These are phyloP conservation scores for Drymonia ruficornis DNA, from an alignment of 2,888 invertebrate species.

Conservation along the genomic window DNA sequence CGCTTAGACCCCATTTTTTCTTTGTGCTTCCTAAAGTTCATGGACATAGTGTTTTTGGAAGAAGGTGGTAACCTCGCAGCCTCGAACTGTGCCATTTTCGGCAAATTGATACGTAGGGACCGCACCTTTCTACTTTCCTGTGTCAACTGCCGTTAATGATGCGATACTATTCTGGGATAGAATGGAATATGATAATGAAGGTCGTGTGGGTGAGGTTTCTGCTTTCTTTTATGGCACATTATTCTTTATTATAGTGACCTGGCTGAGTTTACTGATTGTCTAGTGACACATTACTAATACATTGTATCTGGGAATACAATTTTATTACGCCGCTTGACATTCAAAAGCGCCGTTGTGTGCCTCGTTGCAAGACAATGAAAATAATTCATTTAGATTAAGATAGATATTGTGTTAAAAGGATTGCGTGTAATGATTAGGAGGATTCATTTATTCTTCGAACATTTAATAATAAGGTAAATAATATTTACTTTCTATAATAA, in stretches of 20 bases:
- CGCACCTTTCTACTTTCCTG: conserved; percentile 59
- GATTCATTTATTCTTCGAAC: neutral
- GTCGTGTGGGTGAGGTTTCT: neutral
- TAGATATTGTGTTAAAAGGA: neutral
- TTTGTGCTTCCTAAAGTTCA: conserved; percentile 29
- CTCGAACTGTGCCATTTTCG: conserved; percentile 63
- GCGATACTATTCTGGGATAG: conserved; percentile 2
- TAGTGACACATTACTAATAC: neutral
- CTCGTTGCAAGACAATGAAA: neutral
- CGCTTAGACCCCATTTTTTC: conserved; percentile 23
- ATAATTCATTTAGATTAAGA: neutral
- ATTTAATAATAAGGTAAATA: too few relatives aligned
- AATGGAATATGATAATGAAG: neutral
- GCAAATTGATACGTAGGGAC: conserved; percentile 49
- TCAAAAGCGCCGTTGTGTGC: neutral
- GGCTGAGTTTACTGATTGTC: too few relatives aligned
- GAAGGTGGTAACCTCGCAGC: conserved; percentile 55
- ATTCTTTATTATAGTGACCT: too few relatives aligned
- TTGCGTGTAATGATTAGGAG: neutral
- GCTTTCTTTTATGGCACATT: neutral
- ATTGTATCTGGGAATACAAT: neutral
- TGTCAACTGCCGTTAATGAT: conserved; percentile 32
- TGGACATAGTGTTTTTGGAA: conserved; percentile 33
- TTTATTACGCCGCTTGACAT: neutral
- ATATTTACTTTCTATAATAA: neutral